phyloP scores from a whole-genome alignment of 2,113 vertebrate species.

The Aldabrachelys gigantea region DNA sequence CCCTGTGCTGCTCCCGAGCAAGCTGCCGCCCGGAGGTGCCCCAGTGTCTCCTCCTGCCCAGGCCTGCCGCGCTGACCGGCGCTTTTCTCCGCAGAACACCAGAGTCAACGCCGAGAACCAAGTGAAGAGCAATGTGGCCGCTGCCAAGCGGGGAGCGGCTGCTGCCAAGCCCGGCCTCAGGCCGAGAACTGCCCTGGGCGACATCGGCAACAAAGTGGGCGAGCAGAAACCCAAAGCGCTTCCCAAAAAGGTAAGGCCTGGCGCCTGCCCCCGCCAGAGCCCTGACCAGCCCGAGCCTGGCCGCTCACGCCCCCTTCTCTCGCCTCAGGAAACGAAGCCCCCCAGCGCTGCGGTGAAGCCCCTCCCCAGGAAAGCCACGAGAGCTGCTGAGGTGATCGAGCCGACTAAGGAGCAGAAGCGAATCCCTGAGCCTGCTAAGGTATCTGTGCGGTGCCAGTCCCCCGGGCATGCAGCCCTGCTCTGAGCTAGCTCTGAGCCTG shows the following conservation, averaged over 20 bases:
- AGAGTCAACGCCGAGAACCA: conserved; percentile 79
- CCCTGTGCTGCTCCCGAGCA: background rate
- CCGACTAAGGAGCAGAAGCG: conserved; percentile 34
- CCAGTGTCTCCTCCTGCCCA: background rate
- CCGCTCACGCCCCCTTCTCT: accelerated
- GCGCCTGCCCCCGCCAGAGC: accelerated
- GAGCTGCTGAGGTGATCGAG: conserved; percentile 16
- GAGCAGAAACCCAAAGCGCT: background rate
- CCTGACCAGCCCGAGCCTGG: accelerated
- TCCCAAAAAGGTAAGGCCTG: conserved; percentile 70
- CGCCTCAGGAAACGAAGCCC: conserved; percentile 56
- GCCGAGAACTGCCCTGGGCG: conserved; percentile 77
- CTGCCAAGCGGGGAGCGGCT: conserved; percentile 57
- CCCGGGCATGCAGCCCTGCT: background rate
- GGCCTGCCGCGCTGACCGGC: background rate
- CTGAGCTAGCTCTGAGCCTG: background rate
- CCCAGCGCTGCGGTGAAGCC: conserved; percentile 43
- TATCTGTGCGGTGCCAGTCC: conserved; percentile 1
- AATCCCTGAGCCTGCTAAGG: conserved; percentile 46
- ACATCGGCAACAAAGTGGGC: conserved; percentile 80
- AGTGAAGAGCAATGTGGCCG: conserved; percentile 60
- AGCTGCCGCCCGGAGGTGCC: too few relatives aligned
- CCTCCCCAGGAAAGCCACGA: conserved; percentile 34
- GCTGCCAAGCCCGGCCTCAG: conserved; percentile 59
- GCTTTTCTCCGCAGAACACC: background rate